These are phyloP conservation scores for Spinus pinus DNA, from an alignment of 2,797 vertebrate species.

Conservation along the genomic window DNA sequence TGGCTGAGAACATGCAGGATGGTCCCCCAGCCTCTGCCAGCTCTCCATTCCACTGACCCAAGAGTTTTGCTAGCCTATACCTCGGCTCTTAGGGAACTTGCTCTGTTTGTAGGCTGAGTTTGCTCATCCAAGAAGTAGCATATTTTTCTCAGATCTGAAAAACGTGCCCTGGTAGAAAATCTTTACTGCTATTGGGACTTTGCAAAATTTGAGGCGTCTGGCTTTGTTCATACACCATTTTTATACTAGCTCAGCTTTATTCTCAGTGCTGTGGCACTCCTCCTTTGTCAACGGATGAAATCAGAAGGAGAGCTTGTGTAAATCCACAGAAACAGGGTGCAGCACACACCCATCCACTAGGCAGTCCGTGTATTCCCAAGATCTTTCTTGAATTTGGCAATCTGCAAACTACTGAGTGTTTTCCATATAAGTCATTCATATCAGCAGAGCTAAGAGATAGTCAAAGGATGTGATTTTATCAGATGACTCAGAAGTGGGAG, in stretches of 20 bases:
- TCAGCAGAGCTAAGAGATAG: background rate
- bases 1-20: background rate
- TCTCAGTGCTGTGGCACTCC: background rate
- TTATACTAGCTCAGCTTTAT: background rate
- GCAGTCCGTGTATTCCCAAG: background rate
- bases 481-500: background rate
- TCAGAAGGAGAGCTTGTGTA: background rate
- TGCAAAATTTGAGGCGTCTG: background rate
- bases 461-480: background rate
- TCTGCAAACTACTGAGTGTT: background rate
- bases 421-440: background rate
- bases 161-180: background rate
- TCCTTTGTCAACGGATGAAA: fast-evolving
- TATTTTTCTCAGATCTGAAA: background rate
- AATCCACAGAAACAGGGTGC: background rate
- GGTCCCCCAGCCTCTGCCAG: background rate
- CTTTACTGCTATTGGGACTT: background rate
- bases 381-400: background rate
- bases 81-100: background rate
- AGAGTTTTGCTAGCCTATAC: background rate
- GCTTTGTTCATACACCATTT: background rate
- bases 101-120: background rate
- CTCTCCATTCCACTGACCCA: background rate
- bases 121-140: background rate
- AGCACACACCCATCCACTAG: background rate